Conservation (phyloP, 1,140 invertebrate species). For the Drosophila nebulosa region DNA sequence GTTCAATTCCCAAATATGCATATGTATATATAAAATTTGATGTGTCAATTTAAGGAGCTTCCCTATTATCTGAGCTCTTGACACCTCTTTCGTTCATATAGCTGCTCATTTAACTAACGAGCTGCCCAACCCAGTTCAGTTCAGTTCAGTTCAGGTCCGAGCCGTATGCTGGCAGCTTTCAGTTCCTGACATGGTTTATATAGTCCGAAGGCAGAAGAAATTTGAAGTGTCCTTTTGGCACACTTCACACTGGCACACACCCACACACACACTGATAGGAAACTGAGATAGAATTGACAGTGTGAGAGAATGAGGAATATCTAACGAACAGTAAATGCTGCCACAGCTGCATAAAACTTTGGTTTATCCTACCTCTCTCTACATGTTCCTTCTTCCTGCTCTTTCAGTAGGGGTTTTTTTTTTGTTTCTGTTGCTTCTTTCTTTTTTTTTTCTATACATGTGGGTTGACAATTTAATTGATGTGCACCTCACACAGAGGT, state of each 20-base stretch:
- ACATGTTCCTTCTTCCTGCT: not conserved
- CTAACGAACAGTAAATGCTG: conserved; percentile 11
- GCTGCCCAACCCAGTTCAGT: not conserved
- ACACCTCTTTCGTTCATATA: not conserved
- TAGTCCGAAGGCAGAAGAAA: conserved; percentile 2
- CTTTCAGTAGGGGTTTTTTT: not conserved
- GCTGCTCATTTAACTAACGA: conserved; percentile 7
- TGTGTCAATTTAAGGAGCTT: not conserved
- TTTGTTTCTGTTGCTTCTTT: not conserved
- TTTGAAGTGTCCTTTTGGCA: conserved; percentile 8
- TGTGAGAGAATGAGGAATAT: conserved; percentile 6
- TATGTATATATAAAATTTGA: not conserved
- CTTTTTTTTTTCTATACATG: not conserved
- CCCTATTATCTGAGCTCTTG: not conserved
- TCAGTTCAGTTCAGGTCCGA: not conserved
- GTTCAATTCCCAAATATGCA: no score
- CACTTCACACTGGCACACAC: not conserved
- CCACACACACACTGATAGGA: not conserved
- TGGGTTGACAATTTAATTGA: conserved; percentile 76
- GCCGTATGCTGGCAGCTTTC: not conserved
- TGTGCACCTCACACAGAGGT: conserved; percentile 60
- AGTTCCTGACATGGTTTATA: conserved; percentile 12
- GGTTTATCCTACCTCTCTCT: not conserved
- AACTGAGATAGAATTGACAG: not conserved
- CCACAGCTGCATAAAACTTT: conserved; percentile 5